Evolutionary conservation across 2,113 vertebrate species (phyloP).

Genomic region (Sula dactylatra): DNA sequence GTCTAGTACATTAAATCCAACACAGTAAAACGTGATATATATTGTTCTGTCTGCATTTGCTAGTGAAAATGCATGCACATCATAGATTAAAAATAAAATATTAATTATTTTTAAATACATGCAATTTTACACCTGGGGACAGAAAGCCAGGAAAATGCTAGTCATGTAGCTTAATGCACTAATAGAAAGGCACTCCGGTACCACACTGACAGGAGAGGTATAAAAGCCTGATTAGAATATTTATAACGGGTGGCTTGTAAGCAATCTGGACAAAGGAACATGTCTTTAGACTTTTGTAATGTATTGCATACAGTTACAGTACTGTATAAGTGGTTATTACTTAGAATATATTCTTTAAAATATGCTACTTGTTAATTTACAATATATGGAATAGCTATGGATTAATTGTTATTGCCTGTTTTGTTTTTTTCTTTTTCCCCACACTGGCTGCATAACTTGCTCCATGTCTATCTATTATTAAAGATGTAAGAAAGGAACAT

Average conservation of each 20-base stretch:
- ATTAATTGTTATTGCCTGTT: not conserved
- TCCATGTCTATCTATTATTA: constrained; percentile 22
- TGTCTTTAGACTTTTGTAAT: not conserved
- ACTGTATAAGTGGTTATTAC: not conserved
- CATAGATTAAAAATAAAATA: constrained; percentile 28
- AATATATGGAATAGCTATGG: not conserved
- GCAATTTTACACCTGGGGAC: not conserved
- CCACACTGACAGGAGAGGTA: not conserved
- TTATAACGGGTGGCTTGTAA: constrained; percentile 30
- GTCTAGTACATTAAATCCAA: not conserved
- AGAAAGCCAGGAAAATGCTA: not conserved
- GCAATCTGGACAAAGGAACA: not conserved
- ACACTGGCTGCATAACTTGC: not conserved
- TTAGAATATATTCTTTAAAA: not conserved
- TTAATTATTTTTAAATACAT: constrained; percentile 47
- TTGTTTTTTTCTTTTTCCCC: too few relatives aligned
- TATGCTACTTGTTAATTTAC: not conserved
- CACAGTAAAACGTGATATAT: not conserved
- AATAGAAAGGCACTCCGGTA: not conserved
- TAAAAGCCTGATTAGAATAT: constrained; percentile 46
- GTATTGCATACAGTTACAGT: not conserved
- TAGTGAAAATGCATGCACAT: not conserved
- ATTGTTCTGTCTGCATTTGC: not conserved
- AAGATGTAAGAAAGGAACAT: not conserved
- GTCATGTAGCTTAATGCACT: constrained; percentile 38